phyloP scores from a whole-genome alignment of 2,113 vertebrate species.

The Odontophorus gujanensis region DNA sequence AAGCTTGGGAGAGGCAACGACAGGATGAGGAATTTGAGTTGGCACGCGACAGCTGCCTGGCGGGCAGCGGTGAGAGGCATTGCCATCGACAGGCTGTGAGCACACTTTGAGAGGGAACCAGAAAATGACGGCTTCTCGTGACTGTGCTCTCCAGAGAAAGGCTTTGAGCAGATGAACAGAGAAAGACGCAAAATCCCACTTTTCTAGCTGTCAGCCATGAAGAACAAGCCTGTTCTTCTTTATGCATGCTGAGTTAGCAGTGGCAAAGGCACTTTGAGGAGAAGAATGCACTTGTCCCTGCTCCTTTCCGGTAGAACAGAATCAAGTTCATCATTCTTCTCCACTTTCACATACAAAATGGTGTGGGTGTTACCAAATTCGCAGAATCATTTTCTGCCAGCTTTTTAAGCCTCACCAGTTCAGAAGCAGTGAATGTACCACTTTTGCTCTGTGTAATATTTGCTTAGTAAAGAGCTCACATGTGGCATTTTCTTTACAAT shows the following conservation, averaged over 20 bases:
- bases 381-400: not conserved
- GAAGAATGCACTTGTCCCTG: not conserved
- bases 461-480: not conserved
- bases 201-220: not conserved
- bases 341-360: not conserved
- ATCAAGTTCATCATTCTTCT: not conserved
- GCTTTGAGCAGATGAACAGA: not conserved
- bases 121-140: rapidly evolving
- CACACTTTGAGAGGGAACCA: not conserved
- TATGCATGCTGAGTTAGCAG: not conserved
- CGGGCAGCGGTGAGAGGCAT: not conserved
- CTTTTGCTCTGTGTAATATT: rapidly evolving
- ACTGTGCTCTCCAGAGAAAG: not conserved
- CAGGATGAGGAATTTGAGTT: rapidly evolving
- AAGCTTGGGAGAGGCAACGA: not conserved
- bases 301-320: not conserved
- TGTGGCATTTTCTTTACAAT: not conserved
- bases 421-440: not conserved
- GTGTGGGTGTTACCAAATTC: not conserved
- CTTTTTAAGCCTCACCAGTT: not conserved
- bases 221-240: not conserved
- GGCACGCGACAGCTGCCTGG: rapidly evolving
- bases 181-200: not conserved
- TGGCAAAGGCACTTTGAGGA: not conserved
- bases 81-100: rapidly evolving